phyloP scores from a whole-genome alignment of 2,888 invertebrate species.

The Acheta domesticus region DNA sequence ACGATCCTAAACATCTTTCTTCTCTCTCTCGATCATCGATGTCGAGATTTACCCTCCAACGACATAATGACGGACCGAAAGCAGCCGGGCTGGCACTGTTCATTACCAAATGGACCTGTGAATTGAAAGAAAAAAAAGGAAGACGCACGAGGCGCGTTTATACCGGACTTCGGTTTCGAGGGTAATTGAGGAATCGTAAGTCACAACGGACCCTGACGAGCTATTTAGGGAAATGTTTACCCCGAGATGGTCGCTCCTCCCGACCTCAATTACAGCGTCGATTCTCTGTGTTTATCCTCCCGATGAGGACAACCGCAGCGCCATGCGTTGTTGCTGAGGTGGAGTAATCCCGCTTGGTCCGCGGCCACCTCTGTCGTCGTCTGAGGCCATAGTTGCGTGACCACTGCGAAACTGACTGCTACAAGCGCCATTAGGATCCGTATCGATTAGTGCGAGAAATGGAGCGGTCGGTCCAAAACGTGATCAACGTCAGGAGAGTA shows the following conservation, averaged over 20 bases:
- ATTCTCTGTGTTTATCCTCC: too few species aligned
- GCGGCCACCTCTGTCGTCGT: too few species aligned
- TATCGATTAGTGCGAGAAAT: too few species aligned
- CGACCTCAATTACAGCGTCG: too few species aligned
- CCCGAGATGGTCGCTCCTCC: not conserved
- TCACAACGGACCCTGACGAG: not conserved
- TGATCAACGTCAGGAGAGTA: too few species aligned
- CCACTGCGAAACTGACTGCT: too few species aligned
- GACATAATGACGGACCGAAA: not conserved
- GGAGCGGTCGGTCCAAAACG: too few species aligned
- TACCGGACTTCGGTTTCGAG: not conserved
- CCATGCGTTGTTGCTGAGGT: too few species aligned
- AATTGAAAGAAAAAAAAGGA: slow-evolving; percentile 3
- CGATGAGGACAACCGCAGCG: too few species aligned
- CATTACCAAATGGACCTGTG: slow-evolving; percentile 10
- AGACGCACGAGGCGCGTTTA: not conserved
- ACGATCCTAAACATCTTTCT: not conserved
- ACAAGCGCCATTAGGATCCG: too few species aligned
- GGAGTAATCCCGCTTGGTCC: too few species aligned
- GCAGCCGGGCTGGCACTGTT: not conserved
- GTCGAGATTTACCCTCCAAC: slow-evolving; percentile 1
- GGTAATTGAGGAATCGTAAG: not conserved
- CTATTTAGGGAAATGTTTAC: not conserved
- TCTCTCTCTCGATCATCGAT: not conserved
- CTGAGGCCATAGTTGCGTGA: too few species aligned